phyloP scores from a whole-genome alignment of 2,888 invertebrate genomes.

The Tetheella fluctuosa region DNA sequence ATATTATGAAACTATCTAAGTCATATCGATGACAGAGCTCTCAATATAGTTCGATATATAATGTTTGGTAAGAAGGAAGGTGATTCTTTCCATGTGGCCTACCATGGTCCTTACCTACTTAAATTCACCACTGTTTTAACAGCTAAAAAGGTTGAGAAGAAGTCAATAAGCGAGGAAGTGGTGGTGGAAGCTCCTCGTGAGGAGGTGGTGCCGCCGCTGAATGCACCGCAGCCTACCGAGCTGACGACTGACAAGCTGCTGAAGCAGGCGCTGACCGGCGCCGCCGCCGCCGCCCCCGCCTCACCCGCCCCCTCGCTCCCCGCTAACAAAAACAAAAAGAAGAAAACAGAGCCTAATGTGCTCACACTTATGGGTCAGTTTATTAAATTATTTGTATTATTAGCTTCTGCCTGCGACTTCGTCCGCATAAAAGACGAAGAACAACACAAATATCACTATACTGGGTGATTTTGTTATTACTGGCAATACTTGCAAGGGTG shows the following conservation, averaged over 20 bases:
- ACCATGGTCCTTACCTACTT: background rate
- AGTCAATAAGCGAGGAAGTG: slow-evolving; percentile 41
- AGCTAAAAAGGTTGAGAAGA: slow-evolving; percentile 73
- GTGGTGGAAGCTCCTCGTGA: slow-evolving; percentile 49
- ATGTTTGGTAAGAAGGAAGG: too few species aligned
- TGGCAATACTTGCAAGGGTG: too few species aligned
- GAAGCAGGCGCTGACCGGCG: slow-evolving; percentile 60
- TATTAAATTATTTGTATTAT: background rate
- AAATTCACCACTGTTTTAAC: slow-evolving; percentile 8
- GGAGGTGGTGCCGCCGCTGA: slow-evolving; percentile 69
- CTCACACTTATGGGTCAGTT: slow-evolving; percentile 72
- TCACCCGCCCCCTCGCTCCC: slow-evolving; percentile 44
- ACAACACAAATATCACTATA: too few species aligned
- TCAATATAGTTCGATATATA: too few species aligned
- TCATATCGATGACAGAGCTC: too few species aligned
- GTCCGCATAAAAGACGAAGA: too few species aligned
- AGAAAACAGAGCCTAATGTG: slow-evolving; percentile 71
- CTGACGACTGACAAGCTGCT: slow-evolving; percentile 76
- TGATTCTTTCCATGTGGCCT: slow-evolving; percentile 10
- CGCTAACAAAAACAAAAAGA: slow-evolving; percentile 68
- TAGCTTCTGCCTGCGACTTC: too few species aligned
- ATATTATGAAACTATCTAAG: slow-evolving; percentile 6
- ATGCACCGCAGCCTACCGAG: slow-evolving; percentile 72
- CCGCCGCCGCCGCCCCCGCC: slow-evolving; percentile 33
- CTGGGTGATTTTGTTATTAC: too few species aligned